These are phyloP conservation scores for Pogonomyrmex barbatus DNA, from an alignment of 1,140 invertebrate genomes.

Conservation along the genomic window DNA sequence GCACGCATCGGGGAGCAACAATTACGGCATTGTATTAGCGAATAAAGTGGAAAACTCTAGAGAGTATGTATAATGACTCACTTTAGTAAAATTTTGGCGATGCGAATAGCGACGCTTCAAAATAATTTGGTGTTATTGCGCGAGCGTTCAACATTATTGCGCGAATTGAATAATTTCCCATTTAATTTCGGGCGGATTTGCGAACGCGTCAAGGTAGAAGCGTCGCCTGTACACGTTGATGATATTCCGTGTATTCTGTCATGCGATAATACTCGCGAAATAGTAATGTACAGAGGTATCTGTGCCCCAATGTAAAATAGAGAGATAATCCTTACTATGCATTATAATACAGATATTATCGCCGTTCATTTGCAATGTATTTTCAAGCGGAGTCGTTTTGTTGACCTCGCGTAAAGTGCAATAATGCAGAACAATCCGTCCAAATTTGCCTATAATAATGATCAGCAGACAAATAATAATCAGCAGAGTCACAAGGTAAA, in stretches of 20 bases:
- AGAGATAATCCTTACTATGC: slow-evolving; percentile 56
- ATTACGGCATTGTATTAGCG: background rate
- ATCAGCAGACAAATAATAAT: background rate
- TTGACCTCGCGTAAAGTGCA: slow-evolving; percentile 1
- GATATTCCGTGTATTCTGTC: slow-evolving; percentile 50
- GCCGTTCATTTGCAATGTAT: slow-evolving; percentile 26
- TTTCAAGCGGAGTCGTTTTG: slow-evolving; percentile 1
- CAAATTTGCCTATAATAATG: slow-evolving; percentile 3
- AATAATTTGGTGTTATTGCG: slow-evolving; percentile 41
- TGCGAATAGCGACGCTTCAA: slow-evolving; percentile 11
- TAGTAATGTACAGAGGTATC: slow-evolving; percentile 25
- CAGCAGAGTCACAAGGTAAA: background rate
- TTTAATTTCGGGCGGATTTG: slow-evolving; percentile 58
- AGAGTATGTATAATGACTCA: background rate
- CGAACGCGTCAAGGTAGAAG: slow-evolving; percentile 32
- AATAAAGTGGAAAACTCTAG: background rate
- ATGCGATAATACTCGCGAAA: slow-evolving; percentile 45
- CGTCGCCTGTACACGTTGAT: slow-evolving; percentile 27
- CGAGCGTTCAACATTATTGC: slow-evolving; percentile 3
- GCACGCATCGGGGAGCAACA: background rate
- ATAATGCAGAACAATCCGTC: background rate
- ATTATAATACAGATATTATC: slow-evolving; percentile 42
- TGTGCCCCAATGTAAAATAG: slow-evolving; percentile 37
- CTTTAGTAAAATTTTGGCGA: slow-evolving; percentile 1
- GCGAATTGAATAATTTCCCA: slow-evolving; percentile 50